These are phyloP conservation scores for Neomorphus geoffroyi DNA, from an alignment of 2,797 vertebrate genomes.

Conservation along the genomic window DNA sequence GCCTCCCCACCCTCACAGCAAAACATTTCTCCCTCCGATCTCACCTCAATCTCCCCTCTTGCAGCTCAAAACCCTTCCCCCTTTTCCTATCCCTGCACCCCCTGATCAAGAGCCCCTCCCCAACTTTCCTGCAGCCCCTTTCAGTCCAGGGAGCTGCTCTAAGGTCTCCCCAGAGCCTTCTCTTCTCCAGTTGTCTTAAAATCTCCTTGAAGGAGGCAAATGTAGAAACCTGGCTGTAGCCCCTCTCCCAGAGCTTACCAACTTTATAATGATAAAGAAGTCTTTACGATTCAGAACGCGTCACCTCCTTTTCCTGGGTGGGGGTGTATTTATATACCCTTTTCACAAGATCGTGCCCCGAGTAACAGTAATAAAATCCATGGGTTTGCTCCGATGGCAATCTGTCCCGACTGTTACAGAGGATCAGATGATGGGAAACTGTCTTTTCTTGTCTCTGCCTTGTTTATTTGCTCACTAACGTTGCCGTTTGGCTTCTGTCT, in stretches of 20 bases:
- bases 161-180: no score
- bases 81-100: no score
- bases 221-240: neutral
- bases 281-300: accelerated
- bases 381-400: neutral
- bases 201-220: neutral
- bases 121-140: no score
- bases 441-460: neutral
- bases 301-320: accelerated
- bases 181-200: neutral
- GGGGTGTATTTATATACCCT: no score
- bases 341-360: neutral
- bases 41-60: no score
- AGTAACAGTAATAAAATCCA: neutral
- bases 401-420: neutral
- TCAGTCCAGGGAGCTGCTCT: no score
- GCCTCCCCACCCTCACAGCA: no score
- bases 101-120: no score
- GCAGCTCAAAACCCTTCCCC: no score
- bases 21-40: no score
- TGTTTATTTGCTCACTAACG: neutral
- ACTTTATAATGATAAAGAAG: neutral
- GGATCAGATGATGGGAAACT: neutral
- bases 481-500: neutral
- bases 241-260: neutral